Percentiles rank a stretch among this genome's conserved stretches.
These are phyloP conservation scores for Origma solitaria DNA, from an alignment of 2,113 vertebrate species.

Conservation along the genomic window DNA sequence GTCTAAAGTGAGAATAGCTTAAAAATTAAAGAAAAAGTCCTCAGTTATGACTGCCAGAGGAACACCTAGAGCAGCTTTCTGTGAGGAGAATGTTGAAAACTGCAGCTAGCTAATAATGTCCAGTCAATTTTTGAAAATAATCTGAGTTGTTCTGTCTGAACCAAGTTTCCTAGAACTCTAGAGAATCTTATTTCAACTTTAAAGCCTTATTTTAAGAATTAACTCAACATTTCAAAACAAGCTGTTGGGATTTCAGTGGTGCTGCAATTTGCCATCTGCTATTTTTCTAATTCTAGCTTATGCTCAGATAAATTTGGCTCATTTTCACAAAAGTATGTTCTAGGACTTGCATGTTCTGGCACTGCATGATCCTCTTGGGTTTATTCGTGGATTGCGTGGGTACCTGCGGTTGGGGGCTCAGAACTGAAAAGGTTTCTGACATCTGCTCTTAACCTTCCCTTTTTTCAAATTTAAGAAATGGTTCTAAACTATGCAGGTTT, in stretches of 20 bases:
- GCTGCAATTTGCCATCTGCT: slow-evolving; percentile 29
- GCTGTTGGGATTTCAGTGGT: slow-evolving; percentile 9
- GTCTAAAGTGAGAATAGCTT: not conserved
- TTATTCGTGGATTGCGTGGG: not conserved
- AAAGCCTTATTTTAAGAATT: slow-evolving; percentile 35
- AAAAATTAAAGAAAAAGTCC: not conserved
- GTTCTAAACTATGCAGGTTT: not conserved
- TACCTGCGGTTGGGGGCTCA: not conserved
- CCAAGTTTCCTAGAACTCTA: not conserved
- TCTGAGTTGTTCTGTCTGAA: not conserved
- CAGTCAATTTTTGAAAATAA: not conserved
- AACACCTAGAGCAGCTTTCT: not conserved
- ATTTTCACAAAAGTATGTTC: not conserved
- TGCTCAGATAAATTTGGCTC: slow-evolving; percentile 1
- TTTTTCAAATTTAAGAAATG: not conserved
- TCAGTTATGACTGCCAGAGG: not conserved
- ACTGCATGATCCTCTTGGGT: not conserved
- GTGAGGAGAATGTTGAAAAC: not conserved
- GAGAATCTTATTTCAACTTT: not conserved
- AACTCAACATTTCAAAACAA: not conserved
- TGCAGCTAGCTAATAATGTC: not conserved
- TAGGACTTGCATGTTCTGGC: not conserved
- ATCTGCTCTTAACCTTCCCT: not conserved
- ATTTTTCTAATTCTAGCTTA: slow-evolving; percentile 49
- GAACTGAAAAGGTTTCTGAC: not conserved